A percentile compares a stretch with the other conserved stretches of the same genome.
Evolutionary conservation across 1,140 invertebrate species (phyloP).

Genomic region (Lysiphlebus fabarum): DNA sequence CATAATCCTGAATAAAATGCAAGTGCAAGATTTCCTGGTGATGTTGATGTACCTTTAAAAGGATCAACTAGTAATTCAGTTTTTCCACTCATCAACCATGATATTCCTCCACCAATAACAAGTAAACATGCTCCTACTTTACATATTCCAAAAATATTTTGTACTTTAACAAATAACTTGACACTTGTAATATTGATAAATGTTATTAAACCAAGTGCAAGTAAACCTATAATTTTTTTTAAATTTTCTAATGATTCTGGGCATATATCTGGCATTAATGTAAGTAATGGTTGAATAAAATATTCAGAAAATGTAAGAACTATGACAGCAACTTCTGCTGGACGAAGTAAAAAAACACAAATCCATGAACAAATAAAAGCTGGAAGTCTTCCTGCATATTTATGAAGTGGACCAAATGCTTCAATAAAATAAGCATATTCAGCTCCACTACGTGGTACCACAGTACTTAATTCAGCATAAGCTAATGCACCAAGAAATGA

Average conservation of each 20-base stretch:
- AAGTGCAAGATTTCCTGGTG: constrained; percentile 74
- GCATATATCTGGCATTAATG: constrained; percentile 38
- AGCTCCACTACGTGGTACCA: constrained; percentile 77
- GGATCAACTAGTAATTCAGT: constrained; percentile 69
- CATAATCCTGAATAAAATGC: constrained; percentile 92
- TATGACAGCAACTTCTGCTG: constrained; percentile 75
- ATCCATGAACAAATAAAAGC: constrained; percentile 80
- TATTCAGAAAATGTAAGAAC: constrained; percentile 82
- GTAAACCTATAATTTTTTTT: constrained; percentile 67
- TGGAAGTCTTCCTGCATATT: constrained; percentile 70
- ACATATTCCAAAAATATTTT: constrained; percentile 84
- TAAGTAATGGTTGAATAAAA: constrained; percentile 65
- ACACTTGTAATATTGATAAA: constrained; percentile 87
- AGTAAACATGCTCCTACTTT: constrained; percentile 82
- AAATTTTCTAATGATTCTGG: constrained; percentile 51
- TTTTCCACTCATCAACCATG: constrained; percentile 67
- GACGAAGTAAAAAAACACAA: constrained; percentile 72
- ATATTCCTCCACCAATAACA: constrained; percentile 78
- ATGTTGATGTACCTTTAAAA: constrained; percentile 72
- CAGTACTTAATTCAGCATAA: constrained; percentile 78
- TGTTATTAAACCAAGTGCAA: constrained; percentile 75
- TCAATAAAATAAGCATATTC: constrained; percentile 80
- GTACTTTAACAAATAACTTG: constrained; percentile 81
- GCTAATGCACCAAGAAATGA: constrained; percentile 78
- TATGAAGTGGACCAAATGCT: constrained; percentile 66